Base-by-base conservation (phyloP, 2,797 vertebrate species). In the Pagetopsis macropterus region DNA sequence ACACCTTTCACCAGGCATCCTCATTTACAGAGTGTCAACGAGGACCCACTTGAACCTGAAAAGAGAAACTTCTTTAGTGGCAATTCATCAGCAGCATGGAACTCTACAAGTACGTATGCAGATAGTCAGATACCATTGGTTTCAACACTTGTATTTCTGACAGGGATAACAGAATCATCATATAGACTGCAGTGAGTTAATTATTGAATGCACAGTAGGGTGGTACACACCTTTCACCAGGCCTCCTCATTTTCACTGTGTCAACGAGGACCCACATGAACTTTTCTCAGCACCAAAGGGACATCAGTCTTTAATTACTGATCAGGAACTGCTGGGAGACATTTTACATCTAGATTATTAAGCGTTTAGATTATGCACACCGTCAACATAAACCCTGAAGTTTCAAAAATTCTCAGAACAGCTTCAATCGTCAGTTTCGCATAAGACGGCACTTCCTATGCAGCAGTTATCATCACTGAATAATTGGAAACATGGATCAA, bases 381-480 rank as follows among this genome's bases (percentile, higher is more conserved):
- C 4, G 27, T 27, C 3, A 27, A 0, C 1, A 41, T 1, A 13
- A 13, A 3, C 0, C 27, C 5, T 37, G 33, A n/a, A 0, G 1
- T 19, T 2, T 21, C 1, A 0, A 13, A 0, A 8, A 1, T 77
- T 91, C 87, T 93, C 92, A 93, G 91, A 89, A 75, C 56, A 75
- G 89, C 86, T 87, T 2, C 65, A 65, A 87, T 93, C 93, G 90
- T 93, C 93, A 95, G 94, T 93, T 94, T 95, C 93, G 92, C 92
- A 93, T 94, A 87, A 91, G 94, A 94, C 93, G 89, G 93, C 93
- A 93, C 92, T 94, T 94, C 94, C 93, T 94, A 94, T 91, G 71
- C 76, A 92, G 88, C 81, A 40, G 52, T 87, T 92, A 79, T 94
- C 91, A 82, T 94, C 93, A 91, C 55, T 11, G 89, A 91, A 77